Evolutionary conservation across 1,140 invertebrate species (phyloP).

Genomic region (Eriocheir sinensis): DNA sequence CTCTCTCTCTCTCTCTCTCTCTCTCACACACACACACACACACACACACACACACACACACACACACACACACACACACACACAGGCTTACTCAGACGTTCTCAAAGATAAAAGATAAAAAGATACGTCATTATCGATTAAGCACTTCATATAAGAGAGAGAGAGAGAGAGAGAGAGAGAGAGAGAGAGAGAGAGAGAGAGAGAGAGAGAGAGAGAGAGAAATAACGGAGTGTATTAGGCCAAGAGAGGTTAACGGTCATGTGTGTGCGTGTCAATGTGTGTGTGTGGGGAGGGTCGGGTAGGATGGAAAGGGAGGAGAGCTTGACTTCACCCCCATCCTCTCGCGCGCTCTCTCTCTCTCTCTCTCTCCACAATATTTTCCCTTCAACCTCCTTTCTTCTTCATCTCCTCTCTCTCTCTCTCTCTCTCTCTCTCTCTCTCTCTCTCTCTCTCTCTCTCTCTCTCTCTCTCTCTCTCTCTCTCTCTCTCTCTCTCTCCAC

Average conservation of each 20-base stretch:
- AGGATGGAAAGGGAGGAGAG: background rate
- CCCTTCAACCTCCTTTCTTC: background rate
- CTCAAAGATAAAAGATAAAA: no score
- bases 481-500: background rate
- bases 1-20: no score
- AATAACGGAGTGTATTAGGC: no score
- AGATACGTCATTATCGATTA: no score
- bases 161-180: background rate
- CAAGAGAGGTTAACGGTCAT: background rate
- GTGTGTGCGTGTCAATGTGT: background rate
- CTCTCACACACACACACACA: background rate
- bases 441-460: background rate
- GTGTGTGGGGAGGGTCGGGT: background rate
- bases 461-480: background rate
- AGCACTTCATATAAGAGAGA: no score
- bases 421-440: background rate
- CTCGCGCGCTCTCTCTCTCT: background rate
- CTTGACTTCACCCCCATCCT: background rate
- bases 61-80: slow-evolving; percentile 14
- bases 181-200: no score
- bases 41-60: slow-evolving; percentile 14
- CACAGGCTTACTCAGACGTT: background rate
- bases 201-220: background rate
- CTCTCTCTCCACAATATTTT: background rate
- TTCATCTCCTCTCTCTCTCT: background rate